A percentile compares a stretch with the other conserved stretches of the same genome.
Evolutionary conservation across 2,797 vertebrate species (phyloP).

Genomic region (Sitta carolinensis): DNA sequence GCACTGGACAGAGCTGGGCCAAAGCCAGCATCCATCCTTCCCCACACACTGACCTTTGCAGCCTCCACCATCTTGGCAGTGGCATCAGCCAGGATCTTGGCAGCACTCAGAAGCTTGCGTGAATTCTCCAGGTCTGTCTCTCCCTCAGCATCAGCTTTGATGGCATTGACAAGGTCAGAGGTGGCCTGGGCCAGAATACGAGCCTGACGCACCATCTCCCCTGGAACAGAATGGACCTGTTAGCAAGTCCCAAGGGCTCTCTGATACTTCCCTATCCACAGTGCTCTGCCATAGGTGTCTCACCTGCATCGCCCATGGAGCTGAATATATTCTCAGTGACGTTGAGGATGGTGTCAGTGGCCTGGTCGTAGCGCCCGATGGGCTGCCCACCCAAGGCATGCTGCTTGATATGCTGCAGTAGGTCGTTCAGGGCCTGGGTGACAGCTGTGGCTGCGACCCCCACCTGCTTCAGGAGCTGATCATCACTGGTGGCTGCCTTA

Average conservation of each 20-base stretch:
- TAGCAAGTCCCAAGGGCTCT: not conserved
- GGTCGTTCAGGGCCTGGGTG: constrained; percentile 93
- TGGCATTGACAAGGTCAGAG: constrained; percentile 95
- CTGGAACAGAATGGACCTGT: constrained; percentile 65
- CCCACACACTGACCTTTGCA: constrained; percentile 83
- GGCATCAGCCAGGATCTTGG: constrained; percentile 94
- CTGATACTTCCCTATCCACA: not conserved
- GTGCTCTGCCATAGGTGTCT: fast-evolving
- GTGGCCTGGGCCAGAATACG: constrained; percentile 97
- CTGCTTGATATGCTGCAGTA: constrained; percentile 95
- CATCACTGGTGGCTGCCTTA: constrained; percentile 88
- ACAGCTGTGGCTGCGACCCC: constrained; percentile 91
- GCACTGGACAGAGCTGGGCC: fast-evolving
- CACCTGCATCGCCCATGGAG: constrained; percentile 97
- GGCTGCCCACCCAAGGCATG: constrained; percentile 89
- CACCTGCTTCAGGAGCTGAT: constrained; percentile 91
- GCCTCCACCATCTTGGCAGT: constrained; percentile 99
- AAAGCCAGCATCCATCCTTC: not conserved
- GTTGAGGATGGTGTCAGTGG: constrained; percentile 95
- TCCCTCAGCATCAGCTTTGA: constrained; percentile 95
- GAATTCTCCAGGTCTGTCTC: constrained; percentile 96
- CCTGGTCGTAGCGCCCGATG: constrained; percentile 92
- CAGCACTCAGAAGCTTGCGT: constrained; percentile 92
- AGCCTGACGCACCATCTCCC: constrained; percentile 99
- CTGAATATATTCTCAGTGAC: constrained; percentile 99